Conservation (phyloP, 2,797 vertebrate species). For the Chelidonichthys spinosus region DNA sequence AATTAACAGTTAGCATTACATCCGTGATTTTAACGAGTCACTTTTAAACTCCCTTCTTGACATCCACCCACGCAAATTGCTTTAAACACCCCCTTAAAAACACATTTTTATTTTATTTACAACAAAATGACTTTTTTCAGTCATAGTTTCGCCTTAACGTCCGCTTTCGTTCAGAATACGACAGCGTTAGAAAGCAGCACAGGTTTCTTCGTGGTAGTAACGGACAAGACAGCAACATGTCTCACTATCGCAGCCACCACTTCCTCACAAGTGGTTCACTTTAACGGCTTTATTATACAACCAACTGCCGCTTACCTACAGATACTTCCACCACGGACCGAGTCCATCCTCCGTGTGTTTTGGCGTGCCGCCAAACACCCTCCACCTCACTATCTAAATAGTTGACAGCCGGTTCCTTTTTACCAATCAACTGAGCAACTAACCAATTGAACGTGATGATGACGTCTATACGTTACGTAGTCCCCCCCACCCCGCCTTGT, state of each 20-base stretch:
- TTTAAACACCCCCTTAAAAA: neutral
- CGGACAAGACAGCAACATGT: neutral
- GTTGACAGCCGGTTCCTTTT: conserved; percentile 52
- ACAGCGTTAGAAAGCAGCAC: neutral
- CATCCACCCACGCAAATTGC: neutral
- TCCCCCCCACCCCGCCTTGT: neutral
- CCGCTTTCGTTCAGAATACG: fast-evolving
- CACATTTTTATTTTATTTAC: too few relatives aligned
- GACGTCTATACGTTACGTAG: conserved; percentile 22
- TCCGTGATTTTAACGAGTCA: neutral
- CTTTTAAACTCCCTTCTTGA: neutral
- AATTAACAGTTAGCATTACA: too few relatives aligned
- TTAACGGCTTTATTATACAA: fast-evolving
- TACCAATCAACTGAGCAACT: conserved; percentile 58
- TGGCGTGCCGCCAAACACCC: conserved; percentile 11
- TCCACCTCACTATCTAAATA: conserved; percentile 64
- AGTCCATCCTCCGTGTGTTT: conserved; percentile 62
- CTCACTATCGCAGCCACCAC: fast-evolving
- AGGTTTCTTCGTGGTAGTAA: neutral
- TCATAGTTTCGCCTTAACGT: neutral
- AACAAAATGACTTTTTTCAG: too few relatives aligned
- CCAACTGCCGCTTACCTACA: conserved; percentile 78
- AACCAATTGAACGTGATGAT: conserved; percentile 60
- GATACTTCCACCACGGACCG: conserved; percentile 37
- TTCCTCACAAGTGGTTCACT: too few relatives aligned